Evolutionary conservation across 2,797 vertebrate species (phyloP).

Genomic region (Coracias cyanogaster): DNA sequence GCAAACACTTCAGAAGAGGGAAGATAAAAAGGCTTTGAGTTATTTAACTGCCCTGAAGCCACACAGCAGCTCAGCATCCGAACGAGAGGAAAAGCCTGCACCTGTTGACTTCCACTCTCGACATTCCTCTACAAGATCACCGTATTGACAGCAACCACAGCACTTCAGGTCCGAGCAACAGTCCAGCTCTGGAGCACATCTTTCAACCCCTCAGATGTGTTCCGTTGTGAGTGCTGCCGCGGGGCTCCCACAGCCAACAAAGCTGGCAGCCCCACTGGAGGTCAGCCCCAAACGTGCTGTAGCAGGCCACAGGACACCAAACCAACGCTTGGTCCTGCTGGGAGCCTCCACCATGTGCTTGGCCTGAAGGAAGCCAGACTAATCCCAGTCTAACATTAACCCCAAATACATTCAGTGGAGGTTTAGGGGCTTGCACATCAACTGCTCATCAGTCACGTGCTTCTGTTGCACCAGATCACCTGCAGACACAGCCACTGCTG

Average conservation of each 20-base stretch:
- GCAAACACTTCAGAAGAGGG: background rate
- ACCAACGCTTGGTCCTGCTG: background rate
- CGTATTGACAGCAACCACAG: fast-evolving
- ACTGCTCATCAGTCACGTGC: too few relatives aligned
- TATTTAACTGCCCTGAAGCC: background rate
- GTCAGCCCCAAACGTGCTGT: fast-evolving
- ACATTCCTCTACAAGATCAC: background rate
- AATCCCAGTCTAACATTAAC: background rate
- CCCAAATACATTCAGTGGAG: background rate
- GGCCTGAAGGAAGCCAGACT: background rate
- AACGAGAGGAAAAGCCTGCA: background rate
- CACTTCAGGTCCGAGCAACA: background rate
- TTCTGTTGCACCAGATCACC: background rate
- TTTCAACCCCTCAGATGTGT: fast-evolving
- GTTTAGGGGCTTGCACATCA: background rate
- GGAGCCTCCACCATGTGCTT: background rate
- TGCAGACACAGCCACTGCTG: background rate
- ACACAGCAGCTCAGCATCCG: background rate
- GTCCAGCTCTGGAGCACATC: background rate
- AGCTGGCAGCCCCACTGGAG: background rate
- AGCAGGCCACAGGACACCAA: background rate
- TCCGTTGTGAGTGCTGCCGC: fast-evolving
- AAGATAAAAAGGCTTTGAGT: background rate
- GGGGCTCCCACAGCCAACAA: fast-evolving
- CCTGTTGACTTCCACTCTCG: background rate